phyloP scores from a whole-genome alignment of 2,888 invertebrate species.

The Exephanes ischioxanthus region DNA sequence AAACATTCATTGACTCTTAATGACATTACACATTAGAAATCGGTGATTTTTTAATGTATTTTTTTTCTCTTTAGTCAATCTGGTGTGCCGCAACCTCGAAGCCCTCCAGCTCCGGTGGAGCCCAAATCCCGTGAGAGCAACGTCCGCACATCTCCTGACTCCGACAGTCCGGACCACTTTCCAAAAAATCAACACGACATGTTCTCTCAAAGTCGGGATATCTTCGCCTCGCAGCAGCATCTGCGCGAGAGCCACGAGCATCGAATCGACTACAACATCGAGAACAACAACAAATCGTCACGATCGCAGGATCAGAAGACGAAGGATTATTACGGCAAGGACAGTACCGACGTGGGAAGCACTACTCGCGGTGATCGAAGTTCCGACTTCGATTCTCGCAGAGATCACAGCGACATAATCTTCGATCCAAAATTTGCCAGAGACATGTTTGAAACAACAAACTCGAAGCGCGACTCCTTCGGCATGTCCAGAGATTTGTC shows the following conservation, averaged over 20 bases:
- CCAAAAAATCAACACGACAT: constrained; percentile 82
- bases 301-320: constrained; percentile 75
- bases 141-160: constrained; percentile 81
- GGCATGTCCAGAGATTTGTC: constrained; percentile 82
- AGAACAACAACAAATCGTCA: constrained; percentile 61
- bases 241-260: constrained; percentile 79
- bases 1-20: neutral
- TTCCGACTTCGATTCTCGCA: constrained; percentile 81
- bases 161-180: constrained; percentile 82
- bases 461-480: constrained; percentile 81
- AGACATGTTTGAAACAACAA: constrained; percentile 82
- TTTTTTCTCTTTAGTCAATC: constrained; percentile 80
- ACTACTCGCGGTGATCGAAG: constrained; percentile 76
- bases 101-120: constrained; percentile 89
- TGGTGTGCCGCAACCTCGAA: constrained; percentile 87
- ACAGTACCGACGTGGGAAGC: constrained; percentile 79
- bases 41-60: neutral
- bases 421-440: constrained; percentile 82
- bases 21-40: neutral
- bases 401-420: constrained; percentile 80
- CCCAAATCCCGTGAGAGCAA: constrained; percentile 84
- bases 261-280: constrained; percentile 73
- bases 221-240: constrained; percentile 82
- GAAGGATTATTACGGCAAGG: constrained; percentile 80
- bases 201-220: constrained; percentile 83